phyloP scores from a whole-genome alignment of 2,888 invertebrate genomes.

The Sceliomorpha sp. region DNA sequence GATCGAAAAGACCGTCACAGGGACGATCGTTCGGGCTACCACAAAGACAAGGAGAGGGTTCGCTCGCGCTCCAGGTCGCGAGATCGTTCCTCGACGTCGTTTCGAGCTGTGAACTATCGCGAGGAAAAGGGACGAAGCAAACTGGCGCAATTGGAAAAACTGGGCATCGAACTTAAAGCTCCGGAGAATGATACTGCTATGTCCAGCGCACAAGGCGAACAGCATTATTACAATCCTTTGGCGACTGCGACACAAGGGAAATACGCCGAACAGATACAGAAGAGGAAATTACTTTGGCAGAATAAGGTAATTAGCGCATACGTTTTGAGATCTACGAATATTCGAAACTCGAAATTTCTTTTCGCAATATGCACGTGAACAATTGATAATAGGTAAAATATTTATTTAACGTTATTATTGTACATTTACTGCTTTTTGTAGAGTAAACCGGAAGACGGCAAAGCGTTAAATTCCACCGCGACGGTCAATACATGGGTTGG shows the following conservation, averaged over 20 bases:
- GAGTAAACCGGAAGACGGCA: constrained; percentile 66
- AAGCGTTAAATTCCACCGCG: constrained; percentile 53
- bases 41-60: constrained; percentile 76
- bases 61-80: constrained; percentile 75
- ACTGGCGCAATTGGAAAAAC: constrained; percentile 81
- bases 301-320: constrained; percentile 85
- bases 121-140: constrained; percentile 80
- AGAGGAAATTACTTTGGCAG: constrained; percentile 95
- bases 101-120: constrained; percentile 70
- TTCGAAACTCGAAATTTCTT: too few species aligned
- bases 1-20: constrained; percentile 74
- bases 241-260: constrained; percentile 88
- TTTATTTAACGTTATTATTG: constrained; percentile 1
- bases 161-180: constrained; percentile 79
- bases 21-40: constrained; percentile 69
- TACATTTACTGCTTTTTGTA: constrained; percentile 42
- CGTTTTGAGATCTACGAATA: too few species aligned
- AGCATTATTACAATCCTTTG: constrained; percentile 88
- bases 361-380: too few species aligned
- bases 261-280: constrained; percentile 91
- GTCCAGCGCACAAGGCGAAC: constrained; percentile 72
- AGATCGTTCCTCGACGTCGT: constrained; percentile 66
- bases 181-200: constrained; percentile 66
- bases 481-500: constrained; percentile 87
- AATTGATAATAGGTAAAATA: too few species aligned